Evolutionary conservation across 2,888 invertebrate species (phyloP), one percentile per base, ranked within the genome.

Genomic region (Thera britannica): DNA sequence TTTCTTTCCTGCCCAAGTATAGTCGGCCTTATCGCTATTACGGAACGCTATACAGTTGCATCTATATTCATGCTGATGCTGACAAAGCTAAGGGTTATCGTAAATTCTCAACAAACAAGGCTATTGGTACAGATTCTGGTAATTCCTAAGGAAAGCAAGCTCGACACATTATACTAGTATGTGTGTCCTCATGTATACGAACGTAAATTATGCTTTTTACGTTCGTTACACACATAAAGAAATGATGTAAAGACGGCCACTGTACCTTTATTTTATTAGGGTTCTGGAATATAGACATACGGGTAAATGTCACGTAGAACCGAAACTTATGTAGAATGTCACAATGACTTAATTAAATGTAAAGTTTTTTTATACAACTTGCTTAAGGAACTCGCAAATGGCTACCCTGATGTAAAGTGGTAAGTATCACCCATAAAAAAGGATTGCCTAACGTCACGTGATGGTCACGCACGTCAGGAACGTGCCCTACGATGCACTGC

Each of bases 231-330:
- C 61, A 64, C 67, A 68, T 67, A 67, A 65, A 61, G 63, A 65
- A 70, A 70, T 69, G 65, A 72, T 65, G 64, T 66, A 65, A 55
- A 69, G 62, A 67, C 49, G 64, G 51, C 52, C 36, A 58, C 52
- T 58, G 65, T 70, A 72, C 67, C 63, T 65, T 65, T 67, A 72
- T 72, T 62, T 70, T 66, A 70, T 72, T 61, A 63, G 55, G 65
- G 65, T 66, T 62, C 36, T 34, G n/a, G 54, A 23, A 52, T 58
- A 35, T 36, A 44, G 23, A 59, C 23, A 48, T n/a, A 48, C 2
- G 9, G 2, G 2, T n/a, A 6, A 9, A 49, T 12, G 23, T 23
- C 9, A 52, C 52, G 23, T 46, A 58, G 64, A 64, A 54, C 34
- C 4, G 58, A 58, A 54, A 44, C 52, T 63, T 52, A 9, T n/a